These are phyloP conservation scores for Stichopus horrens DNA, from an alignment of 53 echinoderm and acorn worm species.

Conservation along the genomic window DNA sequence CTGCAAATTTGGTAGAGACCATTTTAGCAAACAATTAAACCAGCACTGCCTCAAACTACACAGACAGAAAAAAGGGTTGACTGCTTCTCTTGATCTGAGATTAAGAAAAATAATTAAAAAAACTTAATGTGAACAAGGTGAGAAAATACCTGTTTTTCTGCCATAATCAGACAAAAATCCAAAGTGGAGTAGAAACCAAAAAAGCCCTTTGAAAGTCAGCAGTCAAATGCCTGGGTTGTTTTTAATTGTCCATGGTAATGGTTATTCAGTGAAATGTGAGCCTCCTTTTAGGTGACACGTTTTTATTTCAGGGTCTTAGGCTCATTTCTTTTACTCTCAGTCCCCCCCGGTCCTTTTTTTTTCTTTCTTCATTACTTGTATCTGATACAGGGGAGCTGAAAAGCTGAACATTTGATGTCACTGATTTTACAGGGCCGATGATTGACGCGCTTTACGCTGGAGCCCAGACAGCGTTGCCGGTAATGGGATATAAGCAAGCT, in stretches of 20 bases:
- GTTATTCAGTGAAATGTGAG: background rate
- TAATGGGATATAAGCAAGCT: constrained; percentile 36
- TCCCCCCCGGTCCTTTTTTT: background rate
- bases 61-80: no score
- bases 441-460: constrained; percentile 4
- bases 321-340: background rate
- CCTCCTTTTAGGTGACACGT: background rate
- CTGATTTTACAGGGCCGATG: background rate
- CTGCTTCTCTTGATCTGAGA: no score
- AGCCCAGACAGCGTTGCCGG: constrained; percentile 10
- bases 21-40: no score
- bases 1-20: no score
- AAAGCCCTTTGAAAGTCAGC: no score
- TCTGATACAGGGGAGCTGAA: background rate
- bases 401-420: background rate
- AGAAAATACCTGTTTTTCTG: background rate
- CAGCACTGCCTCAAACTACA: no score
- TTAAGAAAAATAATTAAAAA: no score
- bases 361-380: background rate
- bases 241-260: background rate
- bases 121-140: no score
- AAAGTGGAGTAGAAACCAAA: no score
- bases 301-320: background rate
- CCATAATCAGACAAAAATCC: background rate
- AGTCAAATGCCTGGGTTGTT: no score